Base-by-base conservation (phyloP, 2,888 invertebrate genomes). In the Aradus depressus region DNA sequence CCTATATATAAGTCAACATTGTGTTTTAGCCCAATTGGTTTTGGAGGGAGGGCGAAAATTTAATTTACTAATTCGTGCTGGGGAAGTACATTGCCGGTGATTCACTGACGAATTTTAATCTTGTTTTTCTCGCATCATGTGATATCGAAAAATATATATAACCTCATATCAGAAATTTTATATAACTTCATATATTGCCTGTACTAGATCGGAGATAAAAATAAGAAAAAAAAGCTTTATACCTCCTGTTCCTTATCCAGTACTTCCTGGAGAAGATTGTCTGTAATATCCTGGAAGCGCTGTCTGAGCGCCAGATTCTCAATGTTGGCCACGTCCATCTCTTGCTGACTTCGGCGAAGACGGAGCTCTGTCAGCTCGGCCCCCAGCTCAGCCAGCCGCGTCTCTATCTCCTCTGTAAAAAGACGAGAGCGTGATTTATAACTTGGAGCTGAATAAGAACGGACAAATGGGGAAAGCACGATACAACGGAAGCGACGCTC, bases 281-380 rank as follows among this genome's bases (percentile, higher is more conserved):
- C 85, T 22, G 91, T 69, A 45, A 81, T 83, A 58, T 84, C 83
- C 64, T 85, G 81, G 67, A 93, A 85, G 48, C 91, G 72, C 66
- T 89, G 86, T 42, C 84, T 72, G 12, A 92, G 67, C 10, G 87
- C 84, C 56, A 81, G 72, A 66, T 91, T 92, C 64, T 90, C 89
- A 65, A 90, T 87, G 39, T 81, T 83, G 19, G 83, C 78, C 55
- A 91, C 81, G 68, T 90, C 87, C 58, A 79, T 75, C 62, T 90
- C 87, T 57, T 88, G 89, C 61, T 84, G 80, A 50, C 80, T 76
- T 54, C 84, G 73, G 44, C 84, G 76, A 32, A 78, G 75, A 61
- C 81, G 81, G 14, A 91, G 68, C 58, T 87, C 85, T 14, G 79
- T 77, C 42, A 91, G 70, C 65, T 90, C 86, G 10, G 77, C 70